Evolutionary conservation across 2,797 vertebrate species (phyloP), one percentile per base, ranked within the genome.

Genomic region (Myotis daubentonii): DNA sequence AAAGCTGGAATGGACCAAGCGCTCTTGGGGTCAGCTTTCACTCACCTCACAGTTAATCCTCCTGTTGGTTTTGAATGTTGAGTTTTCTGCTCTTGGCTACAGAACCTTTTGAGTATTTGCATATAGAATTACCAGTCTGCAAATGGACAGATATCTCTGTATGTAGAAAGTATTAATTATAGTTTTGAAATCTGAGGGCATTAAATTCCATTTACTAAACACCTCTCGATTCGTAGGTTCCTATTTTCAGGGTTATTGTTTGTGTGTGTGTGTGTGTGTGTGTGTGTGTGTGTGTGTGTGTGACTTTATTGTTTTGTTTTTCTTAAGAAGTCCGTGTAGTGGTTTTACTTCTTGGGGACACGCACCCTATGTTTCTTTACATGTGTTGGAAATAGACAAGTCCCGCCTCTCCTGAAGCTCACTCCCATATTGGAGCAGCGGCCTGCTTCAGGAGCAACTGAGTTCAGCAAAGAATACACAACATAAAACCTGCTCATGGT

Each of bases 121-220:
- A 88, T 20, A 22, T 44, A 79, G 8, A 65, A 66, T 75, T 71
- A 9, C 28, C 33, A 83, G 3, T 82, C 33, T 94, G 11, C n/a
- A 87, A 60, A 72, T 53, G 13, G 23, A 60, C 33, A 78, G 9
- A 20, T 41, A 13, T 79, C 22, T 55, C 22, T 55, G 1, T 62
- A 30, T 25, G 12, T 44, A 53, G 17, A 65, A 62, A 13, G 0
- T 55, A 38, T 60, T 75, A 17, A 68, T 55, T 36, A 60, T 44
- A 72, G 23, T 75, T 89, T 84, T 92, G 78, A 80, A 87, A 66
- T 68, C 55, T 33, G 30, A 94, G 1, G 71, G 1, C 23, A 90
- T 84, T 70, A 82, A 87, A 53, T 78, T 96, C 22, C 7, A 47
- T 82, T 90, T 96, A 62, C 49, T 62, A 87, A 90, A 72, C 87